Evolutionary conservation across 2,113 vertebrate genomes (phyloP).

Genomic region (Pluvianellus socialis): DNA sequence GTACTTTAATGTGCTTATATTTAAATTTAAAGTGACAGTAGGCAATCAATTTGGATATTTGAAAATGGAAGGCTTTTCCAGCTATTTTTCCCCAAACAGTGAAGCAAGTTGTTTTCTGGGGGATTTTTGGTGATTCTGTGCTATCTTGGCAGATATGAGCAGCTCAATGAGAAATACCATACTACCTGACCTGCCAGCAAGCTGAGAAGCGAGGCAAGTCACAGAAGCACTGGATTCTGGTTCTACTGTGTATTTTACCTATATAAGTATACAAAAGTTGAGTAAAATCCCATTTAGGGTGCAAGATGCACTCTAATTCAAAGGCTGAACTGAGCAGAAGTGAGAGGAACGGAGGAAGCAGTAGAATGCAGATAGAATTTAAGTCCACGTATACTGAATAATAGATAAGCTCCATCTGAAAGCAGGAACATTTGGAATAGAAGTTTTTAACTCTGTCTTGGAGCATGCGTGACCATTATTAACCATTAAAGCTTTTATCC

Average conservation of each 20-base stretch:
- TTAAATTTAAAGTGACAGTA: constrained; percentile 44
- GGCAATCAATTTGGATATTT: background rate
- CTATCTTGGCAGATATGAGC: background rate
- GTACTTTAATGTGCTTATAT: background rate
- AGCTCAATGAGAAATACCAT: background rate
- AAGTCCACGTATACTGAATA: background rate
- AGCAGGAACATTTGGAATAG: background rate
- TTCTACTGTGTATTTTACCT: background rate
- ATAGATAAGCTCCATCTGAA: background rate
- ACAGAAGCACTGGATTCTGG: background rate
- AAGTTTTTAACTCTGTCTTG: background rate
- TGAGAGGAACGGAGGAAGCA: background rate
- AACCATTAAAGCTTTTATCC: background rate
- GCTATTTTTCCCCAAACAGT: background rate
- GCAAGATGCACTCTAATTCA: background rate
- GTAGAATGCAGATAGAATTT: background rate
- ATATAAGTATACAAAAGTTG: background rate
- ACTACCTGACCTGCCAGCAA: background rate
- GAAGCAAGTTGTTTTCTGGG: background rate
- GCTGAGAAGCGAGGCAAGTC: background rate
- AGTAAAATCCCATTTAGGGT: background rate
- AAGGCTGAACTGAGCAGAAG: background rate
- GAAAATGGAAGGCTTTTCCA: background rate
- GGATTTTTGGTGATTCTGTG: background rate
- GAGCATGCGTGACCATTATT: background rate